Evolutionary conservation across 1,140 invertebrate species (phyloP), one percentile per base, ranked within the genome.

Genomic region (Hestina assimilis): DNA sequence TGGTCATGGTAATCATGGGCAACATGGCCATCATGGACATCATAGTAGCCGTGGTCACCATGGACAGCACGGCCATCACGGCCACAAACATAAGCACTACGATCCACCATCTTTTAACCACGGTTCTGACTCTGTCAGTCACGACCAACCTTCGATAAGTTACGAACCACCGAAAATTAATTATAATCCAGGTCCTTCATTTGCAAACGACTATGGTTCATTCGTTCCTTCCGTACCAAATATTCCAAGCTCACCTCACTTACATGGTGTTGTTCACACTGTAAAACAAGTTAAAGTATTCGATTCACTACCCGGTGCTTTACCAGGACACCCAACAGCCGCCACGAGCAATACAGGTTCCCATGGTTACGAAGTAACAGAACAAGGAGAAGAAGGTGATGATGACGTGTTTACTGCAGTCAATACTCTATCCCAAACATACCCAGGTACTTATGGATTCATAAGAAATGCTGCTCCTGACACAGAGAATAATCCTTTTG

Each of bases 241-340:
- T 8, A 55, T 66, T n/a, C 67, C 66, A 4, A 52, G 79, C 66
- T 38, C 63, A 57, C 61, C 79, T 38, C 53, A 81, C 65, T 43
- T 90, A 53, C 73, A 65, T 48, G 75, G 67, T 33, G 65, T 86
- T 12, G 70, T 71, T 0, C 84, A 87, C 57, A 87, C 82, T 14
- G 72, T 87, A 0, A 82, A 85, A 48, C 80, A 87, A 55, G 75
- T 83, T 1, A 87, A 87, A 56, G 81, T 87, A 2, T 87, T 74
- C 19, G 82, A 85, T 62, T 83, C 82, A 0, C 60, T 82, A 7
- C 84, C 84, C 2, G 78, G 76, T 1, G 72, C 64, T 14, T 17
- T 82, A 42, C 73, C 73, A 1, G 57, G 56, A 6, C 53, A 41
- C 15, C 35, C 42, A n/a, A 2, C 12, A 15, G 1, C 31, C 0